Base-by-base conservation (phyloP, 2,797 vertebrate species). In the Rhinoraja longicauda region DNA sequence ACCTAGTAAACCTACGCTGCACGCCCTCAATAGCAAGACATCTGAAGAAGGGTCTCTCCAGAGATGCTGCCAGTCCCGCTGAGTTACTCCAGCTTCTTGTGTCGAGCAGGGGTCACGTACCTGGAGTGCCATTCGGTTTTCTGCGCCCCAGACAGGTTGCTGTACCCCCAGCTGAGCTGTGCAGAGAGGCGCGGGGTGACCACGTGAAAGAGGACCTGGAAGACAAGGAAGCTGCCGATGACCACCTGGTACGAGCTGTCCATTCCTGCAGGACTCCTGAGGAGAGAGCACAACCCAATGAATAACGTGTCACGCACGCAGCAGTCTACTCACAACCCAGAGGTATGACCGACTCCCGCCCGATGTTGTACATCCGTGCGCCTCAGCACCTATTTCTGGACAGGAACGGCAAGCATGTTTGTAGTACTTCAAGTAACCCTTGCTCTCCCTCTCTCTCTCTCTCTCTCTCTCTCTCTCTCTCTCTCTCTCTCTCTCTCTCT, bases 81-180 rank as follows among this genome's bases (percentile, higher is more conserved):
- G 45, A 53, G 45, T 53, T 53, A 53, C 45, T 53, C 45, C 45
- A 53, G 45, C 4, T 5, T 6, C 4, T 53, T 53, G 4, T 53
- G 45, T 53, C 45, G 24, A 8, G 29, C 24, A 29, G 75, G 21
- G 73, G 62, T 19, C 36, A 29, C 17, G 67, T 96, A 98, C 97
- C 97, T 97, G 94, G 97, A 98, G 96, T 98, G 96, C 97, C 97
- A 97, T 95, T 98, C 97, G 0, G 95, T 97, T 94, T 96, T 95
- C 94, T 97, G 97, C 93, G 94, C 94, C 12, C 95, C 62, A 76
- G 96, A 96, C 93, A 97, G 95, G 81, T 79, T 94, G 12, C 94
- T 94, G 53, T 97, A 97, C 82, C 94, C 95, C 0, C 94, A 94
- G 0, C 96, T 94, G 94, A 97, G 93, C 67, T 93, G 93, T 0